These are phyloP conservation scores for Rhyacichthys aspro DNA, from an alignment of 2,797 vertebrate genomes.

Conservation along the genomic window DNA sequence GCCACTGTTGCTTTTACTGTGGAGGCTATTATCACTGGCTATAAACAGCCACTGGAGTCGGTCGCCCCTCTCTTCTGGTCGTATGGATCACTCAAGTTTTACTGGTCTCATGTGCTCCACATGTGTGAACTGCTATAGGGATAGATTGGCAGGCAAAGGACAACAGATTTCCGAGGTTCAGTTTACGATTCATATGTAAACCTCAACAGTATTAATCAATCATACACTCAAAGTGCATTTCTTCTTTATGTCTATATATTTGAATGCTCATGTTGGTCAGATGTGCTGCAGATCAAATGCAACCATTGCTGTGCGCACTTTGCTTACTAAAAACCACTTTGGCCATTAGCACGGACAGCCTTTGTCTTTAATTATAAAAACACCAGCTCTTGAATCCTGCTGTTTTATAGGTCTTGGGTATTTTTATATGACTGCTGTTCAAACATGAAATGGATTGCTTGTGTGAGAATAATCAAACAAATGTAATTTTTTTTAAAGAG, in stretches of 20 bases:
- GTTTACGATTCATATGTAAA: constrained; percentile 2
- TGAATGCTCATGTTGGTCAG: not conserved
- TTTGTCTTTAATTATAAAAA: constrained; percentile 80
- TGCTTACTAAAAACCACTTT: constrained; percentile 47
- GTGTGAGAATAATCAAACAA: constrained; percentile 74
- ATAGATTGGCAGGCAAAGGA: not conserved
- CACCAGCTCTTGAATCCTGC: constrained; percentile 70
- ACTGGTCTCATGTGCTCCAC: constrained; percentile 74
- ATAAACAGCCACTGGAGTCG: constrained; percentile 77
- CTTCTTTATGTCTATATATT: too few species aligned
- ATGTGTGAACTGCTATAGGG: constrained; percentile 67
- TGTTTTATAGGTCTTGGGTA: constrained; percentile 77
- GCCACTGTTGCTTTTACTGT: constrained; percentile 76
- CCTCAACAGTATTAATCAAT: not conserved
- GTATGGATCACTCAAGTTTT: constrained; percentile 73
- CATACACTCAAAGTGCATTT: too few species aligned
- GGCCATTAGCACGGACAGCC: constrained; percentile 77
- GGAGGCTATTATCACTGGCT: constrained; percentile 80
- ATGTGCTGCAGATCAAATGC: too few species aligned
- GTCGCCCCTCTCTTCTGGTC: constrained; percentile 62
- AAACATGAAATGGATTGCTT: constrained; percentile 74
- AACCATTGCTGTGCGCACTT: constrained; percentile 47
- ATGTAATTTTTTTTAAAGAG: constrained; percentile 68
- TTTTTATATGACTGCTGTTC: constrained; percentile 82
- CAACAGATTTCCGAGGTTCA: not conserved